Conservation (phyloP, 2,113 vertebrate genomes). For the Pristiophorus japonicus region DNA sequence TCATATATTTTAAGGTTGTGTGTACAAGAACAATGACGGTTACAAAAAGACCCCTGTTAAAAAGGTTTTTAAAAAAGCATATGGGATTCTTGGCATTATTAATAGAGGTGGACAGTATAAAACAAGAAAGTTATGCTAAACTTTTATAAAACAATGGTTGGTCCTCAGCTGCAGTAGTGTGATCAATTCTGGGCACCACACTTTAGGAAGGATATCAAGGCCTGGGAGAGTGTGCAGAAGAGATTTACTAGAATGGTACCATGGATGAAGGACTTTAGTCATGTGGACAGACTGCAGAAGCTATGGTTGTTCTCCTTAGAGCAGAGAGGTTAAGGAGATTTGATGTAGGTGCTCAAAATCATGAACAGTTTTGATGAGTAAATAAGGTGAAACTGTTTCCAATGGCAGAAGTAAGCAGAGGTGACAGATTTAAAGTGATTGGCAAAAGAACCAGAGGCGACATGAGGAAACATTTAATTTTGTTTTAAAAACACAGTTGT, state of each 20-base stretch:
- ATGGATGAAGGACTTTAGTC: background rate
- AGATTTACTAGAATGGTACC: background rate
- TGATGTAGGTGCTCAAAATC: background rate
- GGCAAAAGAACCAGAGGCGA: background rate
- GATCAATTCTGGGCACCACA: too few species aligned
- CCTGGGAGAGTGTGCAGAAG: background rate
- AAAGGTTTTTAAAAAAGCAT: background rate
- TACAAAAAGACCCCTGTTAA: background rate
- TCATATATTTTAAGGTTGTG: background rate
- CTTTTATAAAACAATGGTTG: background rate
- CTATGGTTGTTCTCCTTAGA: background rate
- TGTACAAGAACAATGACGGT: background rate
- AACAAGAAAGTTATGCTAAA: background rate
- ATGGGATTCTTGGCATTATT: background rate
- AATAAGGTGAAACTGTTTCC: background rate
- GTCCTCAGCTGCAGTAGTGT: background rate
- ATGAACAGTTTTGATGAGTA: background rate
- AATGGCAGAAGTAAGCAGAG: background rate
- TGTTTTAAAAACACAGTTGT: too few species aligned
- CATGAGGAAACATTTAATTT: too few species aligned
- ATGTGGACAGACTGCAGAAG: background rate
- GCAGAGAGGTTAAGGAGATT: background rate
- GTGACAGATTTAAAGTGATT: background rate
- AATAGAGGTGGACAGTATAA: background rate
- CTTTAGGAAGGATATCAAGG: background rate